Conservation (phyloP, 2,113 vertebrate genomes). For the Melanotaenia duboulayi region DNA sequence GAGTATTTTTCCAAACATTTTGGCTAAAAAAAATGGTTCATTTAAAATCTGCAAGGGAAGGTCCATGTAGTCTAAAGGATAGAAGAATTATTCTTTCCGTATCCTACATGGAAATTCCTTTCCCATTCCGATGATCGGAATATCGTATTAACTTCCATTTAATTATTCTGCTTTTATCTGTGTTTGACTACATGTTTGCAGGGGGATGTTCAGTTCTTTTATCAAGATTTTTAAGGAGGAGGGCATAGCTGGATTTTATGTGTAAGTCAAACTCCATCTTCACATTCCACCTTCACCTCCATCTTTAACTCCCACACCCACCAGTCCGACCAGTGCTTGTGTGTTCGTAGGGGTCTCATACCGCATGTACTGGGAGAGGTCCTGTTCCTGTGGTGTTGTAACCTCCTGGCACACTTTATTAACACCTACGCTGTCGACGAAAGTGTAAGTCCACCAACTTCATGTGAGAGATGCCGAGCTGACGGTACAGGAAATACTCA, state of each 20-base stretch:
- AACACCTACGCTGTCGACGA: constrained; percentile 91
- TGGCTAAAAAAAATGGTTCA: too few relatives aligned
- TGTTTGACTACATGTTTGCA: constrained; percentile 52
- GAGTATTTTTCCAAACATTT: too few relatives aligned
- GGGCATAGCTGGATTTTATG: constrained; percentile 90
- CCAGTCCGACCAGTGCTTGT: constrained; percentile 16
- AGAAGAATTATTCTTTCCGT: too few relatives aligned
- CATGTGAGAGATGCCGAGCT: background rate
- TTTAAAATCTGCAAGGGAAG: too few relatives aligned
- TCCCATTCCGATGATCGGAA: too few relatives aligned
- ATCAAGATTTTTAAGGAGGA: constrained; percentile 90
- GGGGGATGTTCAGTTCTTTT: constrained; percentile 85
- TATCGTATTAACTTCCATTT: too few relatives aligned
- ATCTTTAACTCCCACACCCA: background rate
- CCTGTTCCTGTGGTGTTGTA: constrained; percentile 93
- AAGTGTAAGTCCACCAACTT: constrained; percentile 82
- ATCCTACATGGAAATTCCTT: too few relatives aligned
- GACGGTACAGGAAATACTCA: too few relatives aligned
- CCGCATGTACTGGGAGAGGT: constrained; percentile 90
- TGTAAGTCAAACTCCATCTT: constrained; percentile 76
- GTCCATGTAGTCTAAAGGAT: too few relatives aligned
- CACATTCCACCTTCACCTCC: background rate
- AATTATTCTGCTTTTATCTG: background rate
- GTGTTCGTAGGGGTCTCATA: constrained; percentile 85
- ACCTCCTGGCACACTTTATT: constrained; percentile 91